Conservation (phyloP, 2,797 vertebrate genomes). For the Darevskia mixta region DNA sequence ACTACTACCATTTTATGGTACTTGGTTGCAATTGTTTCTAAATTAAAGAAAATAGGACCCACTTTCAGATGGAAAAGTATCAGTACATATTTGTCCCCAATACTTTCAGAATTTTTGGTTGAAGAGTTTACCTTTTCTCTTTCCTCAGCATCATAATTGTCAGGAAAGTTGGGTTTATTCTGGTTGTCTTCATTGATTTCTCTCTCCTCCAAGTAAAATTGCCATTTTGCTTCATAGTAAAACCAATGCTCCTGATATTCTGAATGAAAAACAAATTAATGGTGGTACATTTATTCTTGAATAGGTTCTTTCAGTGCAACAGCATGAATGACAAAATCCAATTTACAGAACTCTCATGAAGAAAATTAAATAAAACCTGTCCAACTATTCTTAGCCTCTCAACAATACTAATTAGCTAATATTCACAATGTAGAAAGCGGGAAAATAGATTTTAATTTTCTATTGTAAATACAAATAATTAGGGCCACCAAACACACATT, state of each 20-base stretch:
- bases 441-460: background rate
- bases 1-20: background rate
- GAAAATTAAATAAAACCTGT: background rate
- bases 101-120: background rate
- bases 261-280: constrained; percentile 71
- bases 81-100: background rate
- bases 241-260: constrained; percentile 99
- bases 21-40: background rate
- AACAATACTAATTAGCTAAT: background rate
- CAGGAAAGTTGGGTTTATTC: constrained; percentile 85
- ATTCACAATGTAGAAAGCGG: background rate
- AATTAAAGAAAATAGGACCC: no score
- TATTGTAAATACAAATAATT: background rate
- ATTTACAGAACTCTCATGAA: background rate
- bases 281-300: accelerated
- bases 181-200: constrained; percentile 87
- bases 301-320: constrained; percentile 1
- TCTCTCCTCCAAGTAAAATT: constrained; percentile 96
- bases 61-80: background rate
- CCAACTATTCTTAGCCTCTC: background rate
- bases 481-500: background rate
- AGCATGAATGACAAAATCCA: background rate
- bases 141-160: constrained; percentile 88
- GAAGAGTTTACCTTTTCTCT: constrained; percentile 87
- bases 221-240: constrained; percentile 99